Conservation (phyloP, 1,140 invertebrate genomes). For the Drosophila sproati region DNA sequence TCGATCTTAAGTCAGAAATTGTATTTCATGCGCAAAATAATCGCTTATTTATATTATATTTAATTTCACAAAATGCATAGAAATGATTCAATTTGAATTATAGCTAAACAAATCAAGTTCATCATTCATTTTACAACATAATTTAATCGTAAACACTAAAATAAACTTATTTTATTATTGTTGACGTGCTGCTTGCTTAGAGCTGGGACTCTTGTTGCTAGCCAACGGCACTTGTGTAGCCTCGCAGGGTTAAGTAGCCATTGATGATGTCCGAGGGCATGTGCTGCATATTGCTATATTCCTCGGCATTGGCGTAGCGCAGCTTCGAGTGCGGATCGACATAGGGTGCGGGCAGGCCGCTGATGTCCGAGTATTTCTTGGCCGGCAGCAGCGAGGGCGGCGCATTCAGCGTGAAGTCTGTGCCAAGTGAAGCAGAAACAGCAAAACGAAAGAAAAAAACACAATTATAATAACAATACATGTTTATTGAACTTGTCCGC, state of each 20-base stretch:
- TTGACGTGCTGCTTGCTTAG: background rate
- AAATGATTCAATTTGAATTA: too few relatives aligned
- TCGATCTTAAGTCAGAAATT: too few relatives aligned
- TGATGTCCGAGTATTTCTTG: slow-evolving; percentile 97
- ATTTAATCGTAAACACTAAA: background rate
- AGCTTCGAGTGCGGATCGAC: slow-evolving; percentile 96
- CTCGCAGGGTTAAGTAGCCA: slow-evolving; percentile 93
- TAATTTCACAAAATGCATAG: too few relatives aligned
- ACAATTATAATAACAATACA: background rate
- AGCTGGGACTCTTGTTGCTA: slow-evolving; percentile 81
- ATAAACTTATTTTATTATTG: background rate
- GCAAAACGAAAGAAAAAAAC: too few relatives aligned
- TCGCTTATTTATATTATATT: too few relatives aligned
- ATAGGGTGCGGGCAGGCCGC: slow-evolving; percentile 93
- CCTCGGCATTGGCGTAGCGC: slow-evolving; percentile 92
- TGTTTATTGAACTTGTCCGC: background rate
- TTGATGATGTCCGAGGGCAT: slow-evolving; percentile 96
- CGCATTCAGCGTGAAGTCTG: slow-evolving; percentile 94
- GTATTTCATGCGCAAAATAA: too few relatives aligned
- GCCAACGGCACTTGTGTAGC: slow-evolving; percentile 93
- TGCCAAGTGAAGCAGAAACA: background rate
- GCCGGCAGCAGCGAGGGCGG: slow-evolving; percentile 95
- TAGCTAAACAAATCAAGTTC: too few relatives aligned
- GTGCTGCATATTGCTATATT: slow-evolving; percentile 92
- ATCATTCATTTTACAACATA: too few relatives aligned